These are phyloP conservation scores for Lacerta bilineata DNA, from an alignment of 2,797 vertebrate species.

Conservation along the genomic window DNA sequence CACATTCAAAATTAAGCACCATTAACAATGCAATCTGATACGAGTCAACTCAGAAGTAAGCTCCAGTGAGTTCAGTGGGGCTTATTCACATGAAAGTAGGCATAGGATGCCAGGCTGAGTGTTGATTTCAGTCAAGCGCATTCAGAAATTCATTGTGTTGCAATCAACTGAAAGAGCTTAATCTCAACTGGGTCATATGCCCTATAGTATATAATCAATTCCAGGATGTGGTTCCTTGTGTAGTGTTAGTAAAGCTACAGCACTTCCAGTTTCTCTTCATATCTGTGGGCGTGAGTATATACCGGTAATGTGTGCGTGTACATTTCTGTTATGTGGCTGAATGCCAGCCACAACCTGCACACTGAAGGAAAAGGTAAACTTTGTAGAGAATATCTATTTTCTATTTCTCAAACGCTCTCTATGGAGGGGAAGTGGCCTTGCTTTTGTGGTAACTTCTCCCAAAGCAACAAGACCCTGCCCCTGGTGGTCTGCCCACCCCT, in stretches of 20 bases:
- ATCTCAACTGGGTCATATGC: neutral
- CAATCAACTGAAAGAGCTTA: neutral
- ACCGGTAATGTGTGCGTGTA: neutral
- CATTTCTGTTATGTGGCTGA: neutral
- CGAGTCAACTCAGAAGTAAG: neutral
- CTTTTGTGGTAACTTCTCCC: neutral
- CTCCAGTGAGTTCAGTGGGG: neutral
- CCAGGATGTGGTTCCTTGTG: neutral
- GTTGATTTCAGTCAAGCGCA: neutral
- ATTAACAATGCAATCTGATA: neutral
- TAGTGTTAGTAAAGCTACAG: neutral
- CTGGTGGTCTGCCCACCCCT: neutral
- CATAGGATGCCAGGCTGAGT: neutral
- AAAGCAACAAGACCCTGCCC: neutral
- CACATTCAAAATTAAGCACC: neutral
- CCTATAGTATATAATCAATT: neutral
- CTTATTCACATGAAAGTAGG: neutral
- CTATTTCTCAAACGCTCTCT: neutral
- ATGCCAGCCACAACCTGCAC: neutral
- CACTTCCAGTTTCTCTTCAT: neutral
- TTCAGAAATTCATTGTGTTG: neutral
- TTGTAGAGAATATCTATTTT: neutral
- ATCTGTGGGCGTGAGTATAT: neutral
- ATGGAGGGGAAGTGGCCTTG: neutral
- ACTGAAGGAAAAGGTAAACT: neutral